Evolutionary conservation across 2,113 vertebrate species (phyloP).

Genomic region (Aix galericulata): DNA sequence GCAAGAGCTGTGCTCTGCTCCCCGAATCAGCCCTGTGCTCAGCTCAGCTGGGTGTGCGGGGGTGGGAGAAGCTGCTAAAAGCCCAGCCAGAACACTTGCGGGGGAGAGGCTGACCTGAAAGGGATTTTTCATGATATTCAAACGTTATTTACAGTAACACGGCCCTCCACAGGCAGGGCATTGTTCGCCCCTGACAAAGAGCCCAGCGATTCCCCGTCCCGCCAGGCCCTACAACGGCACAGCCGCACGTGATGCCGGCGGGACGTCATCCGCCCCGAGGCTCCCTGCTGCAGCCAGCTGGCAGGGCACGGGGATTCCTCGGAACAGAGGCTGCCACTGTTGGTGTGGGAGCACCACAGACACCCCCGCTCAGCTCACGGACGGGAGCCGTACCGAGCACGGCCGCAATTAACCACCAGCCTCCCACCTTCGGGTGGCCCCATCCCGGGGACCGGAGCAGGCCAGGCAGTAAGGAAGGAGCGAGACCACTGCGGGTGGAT

Average conservation of each 20-base stretch:
- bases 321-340: constrained; percentile 66
- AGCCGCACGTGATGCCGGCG: constrained; percentile 17
- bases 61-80: constrained; percentile 17
- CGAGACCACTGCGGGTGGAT: background rate
- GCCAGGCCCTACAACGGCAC: constrained; percentile 53
- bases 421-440: accelerated
- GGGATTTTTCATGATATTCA: constrained; percentile 72
- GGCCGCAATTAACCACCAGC: background rate
- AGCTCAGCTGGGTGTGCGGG: background rate
- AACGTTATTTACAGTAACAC: constrained; percentile 76
- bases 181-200: constrained; percentile 72
- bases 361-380: background rate
- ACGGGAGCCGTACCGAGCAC: background rate
- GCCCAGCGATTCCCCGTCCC: constrained; percentile 43
- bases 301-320: background rate
- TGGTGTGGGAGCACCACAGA: background rate
- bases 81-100: constrained; percentile 47
- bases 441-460: background rate
- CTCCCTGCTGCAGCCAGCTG: constrained; percentile 39
- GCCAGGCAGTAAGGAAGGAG: background rate
- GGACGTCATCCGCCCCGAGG: constrained; percentile 43
- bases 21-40: background rate
- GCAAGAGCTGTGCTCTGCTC: background rate
- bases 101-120: constrained; percentile 75
- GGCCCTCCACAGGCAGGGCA: constrained; percentile 68